These are phyloP conservation scores for Hymenopus coronatus DNA, from an alignment of 2,888 invertebrate genomes.

Conservation along the genomic window DNA sequence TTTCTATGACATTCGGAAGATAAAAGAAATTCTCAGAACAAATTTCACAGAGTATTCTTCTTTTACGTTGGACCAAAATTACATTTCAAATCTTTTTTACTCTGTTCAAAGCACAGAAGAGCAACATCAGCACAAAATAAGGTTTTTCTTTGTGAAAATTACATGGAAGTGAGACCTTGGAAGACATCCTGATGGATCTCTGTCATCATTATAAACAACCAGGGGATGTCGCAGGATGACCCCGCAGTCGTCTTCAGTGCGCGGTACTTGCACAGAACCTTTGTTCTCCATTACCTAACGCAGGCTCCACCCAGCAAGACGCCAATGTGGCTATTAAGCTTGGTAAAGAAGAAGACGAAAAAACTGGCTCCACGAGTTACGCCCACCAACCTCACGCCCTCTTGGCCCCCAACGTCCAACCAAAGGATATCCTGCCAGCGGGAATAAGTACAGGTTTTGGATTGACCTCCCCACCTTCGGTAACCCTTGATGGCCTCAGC, in stretches of 20 bases:
- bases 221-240: not conserved
- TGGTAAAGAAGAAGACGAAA: not conserved
- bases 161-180: not conserved
- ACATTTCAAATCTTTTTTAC: not conserved
- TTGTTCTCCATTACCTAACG: not conserved
- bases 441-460: not conserved
- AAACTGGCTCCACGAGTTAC: constrained; percentile 1
- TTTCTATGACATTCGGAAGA: not conserved
- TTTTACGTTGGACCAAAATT: not conserved
- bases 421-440: not conserved
- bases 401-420: not conserved
- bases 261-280: not conserved
- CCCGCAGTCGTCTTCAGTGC: not conserved
- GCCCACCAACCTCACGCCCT: not conserved
- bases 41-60: not conserved
- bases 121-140: not conserved
- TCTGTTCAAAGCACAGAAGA: not conserved
- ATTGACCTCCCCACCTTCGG: not conserved
- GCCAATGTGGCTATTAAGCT: not conserved
- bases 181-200: not conserved
- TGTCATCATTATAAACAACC: not conserved
- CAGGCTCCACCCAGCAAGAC: constrained; percentile 4
- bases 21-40: not conserved
- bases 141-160: not conserved
- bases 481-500: not conserved